Evolutionary conservation across 2,113 vertebrate genomes (phyloP).

Genomic region (Deroptyus accipitrinus): DNA sequence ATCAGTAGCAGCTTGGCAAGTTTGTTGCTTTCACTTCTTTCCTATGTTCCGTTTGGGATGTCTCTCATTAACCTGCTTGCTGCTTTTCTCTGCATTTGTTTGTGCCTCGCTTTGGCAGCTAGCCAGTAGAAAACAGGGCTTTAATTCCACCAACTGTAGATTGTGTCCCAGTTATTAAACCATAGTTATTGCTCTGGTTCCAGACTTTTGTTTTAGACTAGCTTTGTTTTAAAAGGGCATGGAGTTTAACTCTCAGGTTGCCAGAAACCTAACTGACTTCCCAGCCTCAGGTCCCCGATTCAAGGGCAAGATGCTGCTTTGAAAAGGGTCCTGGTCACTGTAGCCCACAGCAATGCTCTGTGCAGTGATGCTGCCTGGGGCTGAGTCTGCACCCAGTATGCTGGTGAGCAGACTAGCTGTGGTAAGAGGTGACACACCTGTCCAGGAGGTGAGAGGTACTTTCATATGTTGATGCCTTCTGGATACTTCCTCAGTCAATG

Average conservation of each 20-base stretch:
- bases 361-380: neutral
- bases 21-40: conserved; percentile 6
- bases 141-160: conserved; percentile 29
- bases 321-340: neutral
- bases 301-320: neutral
- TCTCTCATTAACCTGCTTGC: conserved; percentile 69
- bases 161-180: conserved; percentile 50
- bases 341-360: neutral
- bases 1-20: neutral
- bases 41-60: neutral
- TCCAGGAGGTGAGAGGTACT: neutral
- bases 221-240: accelerated
- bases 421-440: neutral
- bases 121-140: conserved; percentile 34
- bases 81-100: conserved; percentile 54
- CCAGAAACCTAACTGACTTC: neutral
- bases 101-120: conserved; percentile 49
- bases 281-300: neutral
- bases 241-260: neutral
- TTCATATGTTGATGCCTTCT: neutral
- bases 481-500: neutral
- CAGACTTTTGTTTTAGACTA: neutral
- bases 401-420: accelerated
- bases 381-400: neutral
- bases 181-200: conserved; percentile 22